A percentile compares a stretch with the other conserved stretches of the same genome.
Evolutionary conservation across 2,888 invertebrate species (phyloP).

Genomic region (Heliconius charithonia): DNA sequence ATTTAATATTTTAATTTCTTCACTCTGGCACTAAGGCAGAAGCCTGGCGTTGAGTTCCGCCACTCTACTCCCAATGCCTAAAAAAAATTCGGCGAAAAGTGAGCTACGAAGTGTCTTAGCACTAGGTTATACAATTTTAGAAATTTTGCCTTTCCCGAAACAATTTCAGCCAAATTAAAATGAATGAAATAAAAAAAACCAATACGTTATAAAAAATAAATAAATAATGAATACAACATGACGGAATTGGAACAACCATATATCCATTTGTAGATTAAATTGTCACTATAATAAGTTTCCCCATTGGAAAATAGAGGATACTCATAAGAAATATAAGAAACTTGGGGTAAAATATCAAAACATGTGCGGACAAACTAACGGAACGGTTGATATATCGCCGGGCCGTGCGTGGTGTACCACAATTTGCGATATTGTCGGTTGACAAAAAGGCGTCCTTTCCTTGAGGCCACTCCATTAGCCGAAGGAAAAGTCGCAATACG

Average conservation of each 20-base stretch:
- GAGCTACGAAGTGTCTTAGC: too few species aligned
- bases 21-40: too few species aligned
- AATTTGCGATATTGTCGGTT: constrained; percentile 68
- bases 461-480: constrained; percentile 55
- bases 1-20: too few species aligned
- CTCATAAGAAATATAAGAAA: constrained; percentile 15
- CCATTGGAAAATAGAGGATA: neutral
- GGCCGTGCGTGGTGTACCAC: constrained; percentile 49
- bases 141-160: too few species aligned
- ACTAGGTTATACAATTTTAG: too few species aligned
- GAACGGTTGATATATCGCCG: constrained; percentile 32
- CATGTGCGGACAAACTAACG: constrained; percentile 2
- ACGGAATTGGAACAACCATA: neutral
- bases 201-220: neutral
- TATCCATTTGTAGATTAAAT: constrained; percentile 3
- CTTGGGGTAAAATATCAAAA: constrained; percentile 6
- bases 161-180: too few species aligned
- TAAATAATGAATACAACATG: neutral
- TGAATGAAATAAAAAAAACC: neutral
- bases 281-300: neutral
- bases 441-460: constrained; percentile 69
- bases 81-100: too few species aligned
- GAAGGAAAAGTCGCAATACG: constrained; percentile 59
- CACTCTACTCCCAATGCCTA: too few species aligned
- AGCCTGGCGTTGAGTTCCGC: too few species aligned